Evolutionary conservation across 1,140 invertebrate species (phyloP).

Genomic region (Melipona quadrifasciata): DNA sequence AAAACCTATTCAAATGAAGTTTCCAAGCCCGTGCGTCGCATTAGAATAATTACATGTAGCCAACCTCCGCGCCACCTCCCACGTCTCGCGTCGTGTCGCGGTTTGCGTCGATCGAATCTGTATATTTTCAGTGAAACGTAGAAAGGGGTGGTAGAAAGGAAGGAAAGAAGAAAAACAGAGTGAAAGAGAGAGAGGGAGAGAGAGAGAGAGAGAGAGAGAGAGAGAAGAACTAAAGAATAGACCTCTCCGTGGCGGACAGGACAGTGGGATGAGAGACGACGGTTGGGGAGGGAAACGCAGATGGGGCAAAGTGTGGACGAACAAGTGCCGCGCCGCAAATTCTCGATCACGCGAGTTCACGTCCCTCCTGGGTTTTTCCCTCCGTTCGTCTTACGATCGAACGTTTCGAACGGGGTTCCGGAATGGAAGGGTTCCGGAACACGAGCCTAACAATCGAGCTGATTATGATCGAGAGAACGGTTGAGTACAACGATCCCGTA

Average conservation of each 20-base stretch:
- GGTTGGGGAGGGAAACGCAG: not conserved
- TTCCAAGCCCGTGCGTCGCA: constrained; percentile 58
- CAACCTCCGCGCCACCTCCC: constrained; percentile 17
- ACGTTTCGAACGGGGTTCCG: not conserved
- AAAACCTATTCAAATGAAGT: constrained; percentile 70
- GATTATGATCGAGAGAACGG: not conserved
- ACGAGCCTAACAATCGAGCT: not conserved
- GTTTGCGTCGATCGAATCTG: constrained; percentile 40
- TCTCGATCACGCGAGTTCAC: constrained; percentile 25
- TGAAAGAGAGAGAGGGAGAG: not conserved
- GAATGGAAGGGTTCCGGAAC: no score
- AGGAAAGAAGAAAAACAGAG: not conserved
- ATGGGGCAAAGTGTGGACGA: constrained; percentile 1
- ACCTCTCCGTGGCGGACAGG: no score
- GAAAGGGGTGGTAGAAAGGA: not conserved
- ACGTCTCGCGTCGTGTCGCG: not conserved
- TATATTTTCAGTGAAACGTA: constrained; percentile 22
- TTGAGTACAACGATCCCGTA: not conserved
- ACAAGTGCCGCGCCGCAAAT: constrained; percentile 22
- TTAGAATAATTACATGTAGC: constrained; percentile 77
- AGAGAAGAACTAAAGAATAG: not conserved
- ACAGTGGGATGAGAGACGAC: not conserved
- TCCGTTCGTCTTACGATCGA: not conserved
- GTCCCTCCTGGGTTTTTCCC: constrained; percentile 2
- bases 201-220: not conserved